Base-by-base conservation (phyloP, 2,113 vertebrate species). In the Rhea americana region DNA sequence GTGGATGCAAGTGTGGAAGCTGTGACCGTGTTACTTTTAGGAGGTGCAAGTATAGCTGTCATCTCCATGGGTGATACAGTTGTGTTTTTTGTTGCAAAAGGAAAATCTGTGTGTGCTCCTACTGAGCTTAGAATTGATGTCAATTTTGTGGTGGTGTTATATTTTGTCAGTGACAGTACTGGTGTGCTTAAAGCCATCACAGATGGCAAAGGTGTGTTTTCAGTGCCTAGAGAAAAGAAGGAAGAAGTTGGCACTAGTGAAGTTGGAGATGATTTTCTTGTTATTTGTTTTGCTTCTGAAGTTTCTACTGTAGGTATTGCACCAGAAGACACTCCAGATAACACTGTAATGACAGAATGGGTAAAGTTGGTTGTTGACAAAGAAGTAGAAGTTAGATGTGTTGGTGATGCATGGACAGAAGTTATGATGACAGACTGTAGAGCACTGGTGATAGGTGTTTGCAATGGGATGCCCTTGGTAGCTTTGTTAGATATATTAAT, bases 141-240 rank as follows among this genome's bases (percentile, higher is more conserved):
- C 37, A 61, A 45, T 87, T 97, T 97, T 83, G 98, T 96, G 94
- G 95, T 90, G 73, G 97, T 97, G 94, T 82, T 85, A 77, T 97
- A 97, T 94, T 97, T 97, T 78, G 88, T 90, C 76, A 97, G 59
- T 59, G 97, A 95, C 35, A 96, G 72, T 61, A 94, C 55, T 0
- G 81, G 39, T 88, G 96, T 96, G 95, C 94, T 97, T 93, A 97
- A 96, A 92, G 94, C 95, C 93, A 96, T 96, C 95, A 96, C 92
- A 10, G 97, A 95, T 78, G 96, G 96, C 95, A 56, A 93, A 83
- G 96, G 95, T 77, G 93, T 96, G 92, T 97, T 96, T 79, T 97
- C 97, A 76, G 98, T 98, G 86, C 97, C 98, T 92, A 97, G 97
- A 85, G 98, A 97, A 89, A 97, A 97, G 95, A 97, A 97, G 80